Evolutionary conservation across 1,140 invertebrate species (phyloP).

Genomic region (Sipha flava): DNA sequence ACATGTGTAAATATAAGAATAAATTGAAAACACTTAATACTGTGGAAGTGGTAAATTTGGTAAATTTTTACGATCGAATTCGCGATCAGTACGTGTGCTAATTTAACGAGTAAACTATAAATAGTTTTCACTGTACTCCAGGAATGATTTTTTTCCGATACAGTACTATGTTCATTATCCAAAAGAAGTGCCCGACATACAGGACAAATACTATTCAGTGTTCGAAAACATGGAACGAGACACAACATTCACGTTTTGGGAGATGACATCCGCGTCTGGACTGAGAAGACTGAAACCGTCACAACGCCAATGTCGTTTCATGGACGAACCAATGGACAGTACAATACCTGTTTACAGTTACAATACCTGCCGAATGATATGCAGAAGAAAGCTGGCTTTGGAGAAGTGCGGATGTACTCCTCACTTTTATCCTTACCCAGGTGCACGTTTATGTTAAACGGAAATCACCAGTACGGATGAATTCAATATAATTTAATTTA

Average conservation of each 20-base stretch:
- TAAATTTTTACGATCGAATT: no score
- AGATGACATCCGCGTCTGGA: slow-evolving; percentile 46
- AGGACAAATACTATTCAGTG: slow-evolving; percentile 39
- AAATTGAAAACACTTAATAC: no score
- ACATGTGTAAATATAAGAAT: no score
- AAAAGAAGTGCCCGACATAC: slow-evolving; percentile 48
- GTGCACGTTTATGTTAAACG: no score
- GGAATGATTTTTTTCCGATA: no score
- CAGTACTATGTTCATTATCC: slow-evolving; percentile 53
- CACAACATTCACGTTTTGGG: slow-evolving; percentile 47
- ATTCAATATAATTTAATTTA: no score
- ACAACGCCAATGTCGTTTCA: slow-evolving; percentile 57
- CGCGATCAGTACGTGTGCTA: no score
- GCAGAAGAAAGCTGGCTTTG: slow-evolving; percentile 50
- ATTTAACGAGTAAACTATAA: no score
- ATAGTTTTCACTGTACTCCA: no score
- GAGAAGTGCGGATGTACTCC: slow-evolving; percentile 55
- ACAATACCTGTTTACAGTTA: slow-evolving; percentile 58
- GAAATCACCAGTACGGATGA: no score
- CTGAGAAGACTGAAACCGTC: slow-evolving; percentile 46
- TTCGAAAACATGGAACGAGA: slow-evolving; percentile 44
- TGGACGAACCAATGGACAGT: slow-evolving; percentile 51
- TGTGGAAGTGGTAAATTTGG: no score
- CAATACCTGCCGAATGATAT: slow-evolving; percentile 57
- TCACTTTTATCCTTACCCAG: slow-evolving; percentile 49